Evolutionary conservation across 2,888 invertebrate species (phyloP), one percentile per base, ranked within the genome.

Genomic region (Lamellibrachia satsuma): DNA sequence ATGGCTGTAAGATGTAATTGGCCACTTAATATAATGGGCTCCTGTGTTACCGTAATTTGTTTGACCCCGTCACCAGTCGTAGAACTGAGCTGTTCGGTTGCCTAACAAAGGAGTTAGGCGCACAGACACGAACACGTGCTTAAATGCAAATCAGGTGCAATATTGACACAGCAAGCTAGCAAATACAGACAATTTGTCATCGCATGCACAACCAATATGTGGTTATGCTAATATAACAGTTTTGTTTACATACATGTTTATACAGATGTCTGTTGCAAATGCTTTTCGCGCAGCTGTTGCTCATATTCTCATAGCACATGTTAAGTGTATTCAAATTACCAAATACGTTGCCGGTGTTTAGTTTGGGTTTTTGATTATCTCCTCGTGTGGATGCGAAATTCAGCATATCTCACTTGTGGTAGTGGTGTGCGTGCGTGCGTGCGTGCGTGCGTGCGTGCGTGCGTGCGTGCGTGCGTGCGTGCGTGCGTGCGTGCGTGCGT

Each of bases 101-200:
- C 75, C 75, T n/a, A 75, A 22, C 75, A 75, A 4, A 11, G 75
- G 2, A 75, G n/a, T n/a, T 22, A 11, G n/a, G 15, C n/a, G 75
- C n/a, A 6, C n/a, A 22, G 15, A 75, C 75, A 75, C 75, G 75
- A 75, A 22, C 22, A n/a, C 75, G 6, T 22, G n/a, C 75, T 3
- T 75, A 22, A 75, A 75, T 75, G 75, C 75, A 75, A 75, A 75
- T 75, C 75, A 75, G 6, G n/a, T 22, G 75, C 75, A 39, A 39
- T 1, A 39, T 39, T 39, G 39, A 39, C 39, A 39, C 39, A 15
- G 22, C 22, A 15, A n/a, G 75, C n/a, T 15, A 15, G n/a, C 22
- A 75, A 75, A 75, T 75, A 75, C 75, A 75, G 75, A 75, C 75
- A n/a, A n/a, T 75, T 75, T 75, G 75, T 75, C 15, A 75, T 22